Conservation (phyloP, 1,140 invertebrate genomes). For the Elymnias hypermnestra region DNA sequence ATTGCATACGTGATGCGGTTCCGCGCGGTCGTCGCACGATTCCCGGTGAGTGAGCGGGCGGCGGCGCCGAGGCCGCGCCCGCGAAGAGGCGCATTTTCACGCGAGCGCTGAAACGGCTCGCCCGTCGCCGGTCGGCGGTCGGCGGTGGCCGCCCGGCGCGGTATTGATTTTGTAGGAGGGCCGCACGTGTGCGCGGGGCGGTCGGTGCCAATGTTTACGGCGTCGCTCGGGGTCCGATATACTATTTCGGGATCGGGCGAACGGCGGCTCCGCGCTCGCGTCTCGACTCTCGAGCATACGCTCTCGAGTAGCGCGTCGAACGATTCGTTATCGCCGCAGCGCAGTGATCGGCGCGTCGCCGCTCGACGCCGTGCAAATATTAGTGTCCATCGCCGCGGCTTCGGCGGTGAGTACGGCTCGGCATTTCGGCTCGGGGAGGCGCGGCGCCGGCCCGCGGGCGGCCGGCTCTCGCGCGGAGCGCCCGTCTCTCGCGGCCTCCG, state of each 20-base stretch:
- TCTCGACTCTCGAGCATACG: no score
- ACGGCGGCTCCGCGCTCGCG: constrained; percentile 45
- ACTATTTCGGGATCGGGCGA: constrained; percentile 53
- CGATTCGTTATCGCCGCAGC: no score
- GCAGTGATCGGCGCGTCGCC: no score
- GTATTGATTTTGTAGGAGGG: constrained; percentile 61
- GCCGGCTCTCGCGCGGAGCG: no score
- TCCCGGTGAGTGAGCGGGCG: no score
- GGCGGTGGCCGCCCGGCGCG: constrained; percentile 19
- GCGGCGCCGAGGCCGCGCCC: constrained; percentile 41
- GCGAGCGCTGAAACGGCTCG: constrained; percentile 43
- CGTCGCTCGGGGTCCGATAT: constrained; percentile 34
- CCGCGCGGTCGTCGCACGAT: constrained; percentile 32
- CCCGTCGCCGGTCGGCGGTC: constrained; percentile 23
- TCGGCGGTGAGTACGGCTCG: no score
- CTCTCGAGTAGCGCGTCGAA: no score
- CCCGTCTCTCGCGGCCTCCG: no score
- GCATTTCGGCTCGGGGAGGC: no score
- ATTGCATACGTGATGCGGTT: constrained; percentile 54
- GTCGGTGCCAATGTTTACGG: constrained; percentile 53
- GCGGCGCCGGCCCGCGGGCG: no score
- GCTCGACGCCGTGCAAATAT: no score
- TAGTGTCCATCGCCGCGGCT: no score
- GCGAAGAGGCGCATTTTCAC: constrained; percentile 64
- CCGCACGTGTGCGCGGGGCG: constrained; percentile 40